Conservation (phyloP, 2,113 vertebrate species). For the Aptenodytes forsteri region DNA sequence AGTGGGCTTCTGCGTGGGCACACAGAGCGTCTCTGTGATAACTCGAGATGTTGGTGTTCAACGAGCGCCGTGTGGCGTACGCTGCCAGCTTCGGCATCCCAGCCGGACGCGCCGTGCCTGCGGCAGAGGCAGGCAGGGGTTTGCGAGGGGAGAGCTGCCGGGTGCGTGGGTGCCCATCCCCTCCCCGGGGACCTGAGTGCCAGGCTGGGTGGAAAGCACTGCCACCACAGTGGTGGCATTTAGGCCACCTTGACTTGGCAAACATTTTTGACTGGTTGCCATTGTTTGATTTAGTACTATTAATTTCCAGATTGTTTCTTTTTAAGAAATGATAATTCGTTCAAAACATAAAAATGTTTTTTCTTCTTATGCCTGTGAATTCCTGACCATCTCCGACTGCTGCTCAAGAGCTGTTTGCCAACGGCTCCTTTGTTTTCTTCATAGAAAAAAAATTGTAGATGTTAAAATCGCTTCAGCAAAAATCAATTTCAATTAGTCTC, state of each 20-base stretch:
- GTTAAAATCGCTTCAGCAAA: not conserved
- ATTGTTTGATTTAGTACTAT: not conserved
- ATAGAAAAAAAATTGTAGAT: not conserved
- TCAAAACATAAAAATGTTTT: not conserved
- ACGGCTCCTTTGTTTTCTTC: not conserved
- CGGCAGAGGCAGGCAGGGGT: too few species aligned
- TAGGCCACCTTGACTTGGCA: not conserved
- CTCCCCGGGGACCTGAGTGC: not conserved
- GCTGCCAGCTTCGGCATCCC: not conserved
- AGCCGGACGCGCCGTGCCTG: rapidly evolving
- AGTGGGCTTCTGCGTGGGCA: not conserved
- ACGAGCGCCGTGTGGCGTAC: rapidly evolving
- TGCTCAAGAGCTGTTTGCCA: not conserved
- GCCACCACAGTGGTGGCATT: rapidly evolving
- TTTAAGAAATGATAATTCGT: not conserved
- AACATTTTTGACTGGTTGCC: not conserved
- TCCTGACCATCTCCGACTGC: not conserved
- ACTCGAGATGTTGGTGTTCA: not conserved
- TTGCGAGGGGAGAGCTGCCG: rapidly evolving
- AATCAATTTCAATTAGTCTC: not conserved
- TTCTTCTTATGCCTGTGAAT: not conserved
- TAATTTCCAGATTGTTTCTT: not conserved
- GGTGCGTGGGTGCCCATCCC: rapidly evolving
- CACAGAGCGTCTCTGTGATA: rapidly evolving
- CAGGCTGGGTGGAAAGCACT: not conserved